Conservation (phyloP, 2,113 vertebrate species). For the Microcebus griseorufus region DNA sequence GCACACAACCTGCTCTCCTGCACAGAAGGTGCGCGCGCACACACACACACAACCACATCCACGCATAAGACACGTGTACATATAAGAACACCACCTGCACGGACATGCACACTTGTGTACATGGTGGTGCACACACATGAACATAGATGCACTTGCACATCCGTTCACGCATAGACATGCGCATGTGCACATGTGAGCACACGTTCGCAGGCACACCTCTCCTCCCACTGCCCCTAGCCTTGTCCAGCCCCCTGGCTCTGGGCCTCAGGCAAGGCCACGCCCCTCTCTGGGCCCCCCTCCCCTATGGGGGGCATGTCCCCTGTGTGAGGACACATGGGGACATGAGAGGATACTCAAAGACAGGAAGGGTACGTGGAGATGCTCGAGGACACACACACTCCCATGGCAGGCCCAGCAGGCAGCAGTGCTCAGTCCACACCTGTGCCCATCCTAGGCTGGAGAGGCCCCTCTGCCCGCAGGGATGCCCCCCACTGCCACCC, state of each 20-base stretch:
- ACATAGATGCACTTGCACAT: not conserved
- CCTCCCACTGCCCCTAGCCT: not conserved
- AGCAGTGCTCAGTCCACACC: not conserved
- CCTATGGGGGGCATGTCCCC: not conserved
- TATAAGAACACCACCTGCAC: not conserved
- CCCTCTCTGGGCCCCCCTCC: not conserved
- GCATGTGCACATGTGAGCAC: not conserved
- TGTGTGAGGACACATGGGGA: not conserved
- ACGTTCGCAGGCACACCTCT: accelerated
- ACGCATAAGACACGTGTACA: not conserved
- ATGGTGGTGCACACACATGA: no score
- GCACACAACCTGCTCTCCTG: not conserved
- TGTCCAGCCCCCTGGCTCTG: not conserved
- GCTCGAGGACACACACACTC: not conserved
- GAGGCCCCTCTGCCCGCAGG: not conserved
- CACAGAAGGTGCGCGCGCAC: not conserved
- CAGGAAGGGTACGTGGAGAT: not conserved
- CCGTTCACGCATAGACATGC: not conserved
- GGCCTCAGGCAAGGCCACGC: not conserved
- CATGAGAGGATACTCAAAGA: not conserved
- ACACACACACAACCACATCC: accelerated
- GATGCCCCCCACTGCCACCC: not conserved
- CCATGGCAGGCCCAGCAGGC: not conserved
- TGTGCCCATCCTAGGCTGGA: not conserved
- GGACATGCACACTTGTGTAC: not conserved